Evolutionary conservation across 2,113 vertebrate genomes (phyloP).

Genomic region (Scytalopus superciliaris): DNA sequence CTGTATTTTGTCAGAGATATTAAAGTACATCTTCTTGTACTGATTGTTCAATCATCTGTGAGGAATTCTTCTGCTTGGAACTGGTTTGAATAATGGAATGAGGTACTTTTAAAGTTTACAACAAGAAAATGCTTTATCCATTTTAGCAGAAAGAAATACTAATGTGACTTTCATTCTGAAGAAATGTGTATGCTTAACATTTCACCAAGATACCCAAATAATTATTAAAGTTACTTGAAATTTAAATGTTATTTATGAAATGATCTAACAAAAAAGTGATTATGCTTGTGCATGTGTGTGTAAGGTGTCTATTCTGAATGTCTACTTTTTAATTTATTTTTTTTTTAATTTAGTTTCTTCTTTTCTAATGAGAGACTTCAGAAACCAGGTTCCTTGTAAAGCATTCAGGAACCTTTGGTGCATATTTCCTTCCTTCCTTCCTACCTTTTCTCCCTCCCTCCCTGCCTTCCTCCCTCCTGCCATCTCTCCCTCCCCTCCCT

Average conservation of each 20-base stretch:
- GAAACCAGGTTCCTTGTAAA: not conserved
- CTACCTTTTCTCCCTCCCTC: rapidly evolving
- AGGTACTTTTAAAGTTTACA: not conserved
- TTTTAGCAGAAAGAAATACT: not conserved
- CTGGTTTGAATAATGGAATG: not conserved
- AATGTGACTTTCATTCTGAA: not conserved
- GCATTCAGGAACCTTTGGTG: not conserved
- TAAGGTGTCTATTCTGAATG: not conserved
- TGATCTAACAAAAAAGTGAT: not conserved
- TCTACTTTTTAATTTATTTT: not conserved
- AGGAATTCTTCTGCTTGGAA: not conserved
- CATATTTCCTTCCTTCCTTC: rapidly evolving
- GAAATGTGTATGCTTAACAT: not conserved
- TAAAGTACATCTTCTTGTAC: constrained; percentile 43
- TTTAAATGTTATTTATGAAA: not conserved
- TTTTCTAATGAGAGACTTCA: not conserved
- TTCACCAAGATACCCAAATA: not conserved
- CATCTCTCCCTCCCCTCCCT: no score
- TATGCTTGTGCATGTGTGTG: not conserved
- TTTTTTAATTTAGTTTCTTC: not conserved
- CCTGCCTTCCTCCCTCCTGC: no score
- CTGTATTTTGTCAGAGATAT: constrained; percentile 2
- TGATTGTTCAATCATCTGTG: not conserved
- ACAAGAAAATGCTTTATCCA: not conserved
- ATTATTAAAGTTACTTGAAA: not conserved